These are phyloP conservation scores for Serranus cabrilla DNA, from an alignment of 2,797 vertebrate species.

Conservation along the genomic window DNA sequence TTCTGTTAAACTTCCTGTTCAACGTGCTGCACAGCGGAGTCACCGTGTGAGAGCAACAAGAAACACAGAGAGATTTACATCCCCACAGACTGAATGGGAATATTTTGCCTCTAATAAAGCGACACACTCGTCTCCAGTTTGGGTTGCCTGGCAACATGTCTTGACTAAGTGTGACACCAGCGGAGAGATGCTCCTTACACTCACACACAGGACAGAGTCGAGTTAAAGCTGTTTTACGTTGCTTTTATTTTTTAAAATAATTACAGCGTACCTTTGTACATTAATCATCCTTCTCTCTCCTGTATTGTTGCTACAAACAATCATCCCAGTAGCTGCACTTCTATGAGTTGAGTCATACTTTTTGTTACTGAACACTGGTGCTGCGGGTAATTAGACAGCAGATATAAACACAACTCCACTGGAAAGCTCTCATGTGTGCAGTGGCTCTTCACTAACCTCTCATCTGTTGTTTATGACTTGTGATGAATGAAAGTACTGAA, in stretches of 20 bases:
- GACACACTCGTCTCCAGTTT: too few relatives aligned
- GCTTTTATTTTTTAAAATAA: too few relatives aligned
- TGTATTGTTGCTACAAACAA: too few relatives aligned
- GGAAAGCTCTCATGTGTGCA: background rate
- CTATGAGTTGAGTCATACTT: background rate
- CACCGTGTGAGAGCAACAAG: too few relatives aligned
- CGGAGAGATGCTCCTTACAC: constrained; percentile 15
- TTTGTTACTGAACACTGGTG: background rate
- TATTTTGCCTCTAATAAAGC: background rate
- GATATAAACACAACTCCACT: background rate
- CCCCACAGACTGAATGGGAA: background rate
- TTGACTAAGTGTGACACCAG: constrained; percentile 27
- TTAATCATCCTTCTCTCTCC: too few relatives aligned
- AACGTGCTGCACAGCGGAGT: too few relatives aligned
- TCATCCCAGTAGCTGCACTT: too few relatives aligned
- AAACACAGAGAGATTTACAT: background rate
- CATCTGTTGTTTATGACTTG: background rate
- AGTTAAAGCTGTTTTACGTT: background rate
- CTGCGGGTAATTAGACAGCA: background rate
- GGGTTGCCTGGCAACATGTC: constrained; percentile 58
- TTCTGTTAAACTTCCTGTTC: too few relatives aligned
- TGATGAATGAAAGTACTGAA: background rate
- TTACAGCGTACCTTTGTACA: too few relatives aligned
- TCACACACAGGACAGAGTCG: background rate
- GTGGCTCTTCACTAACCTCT: background rate